Evolutionary conservation across 2,797 vertebrate species (phyloP), one percentile per base, ranked within the genome.

Genomic region (Brachymystax lenok): DNA sequence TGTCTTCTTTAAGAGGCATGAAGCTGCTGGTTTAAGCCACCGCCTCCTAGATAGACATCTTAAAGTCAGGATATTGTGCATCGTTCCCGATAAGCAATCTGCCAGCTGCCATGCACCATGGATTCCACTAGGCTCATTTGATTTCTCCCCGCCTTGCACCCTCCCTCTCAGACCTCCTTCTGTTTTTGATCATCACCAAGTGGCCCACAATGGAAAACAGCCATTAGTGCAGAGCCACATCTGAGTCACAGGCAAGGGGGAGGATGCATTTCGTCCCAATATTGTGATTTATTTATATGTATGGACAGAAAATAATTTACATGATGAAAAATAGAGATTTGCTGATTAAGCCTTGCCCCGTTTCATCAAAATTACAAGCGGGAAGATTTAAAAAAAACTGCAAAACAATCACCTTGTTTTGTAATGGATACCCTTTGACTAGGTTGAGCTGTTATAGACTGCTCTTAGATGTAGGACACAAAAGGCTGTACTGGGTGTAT

Each of bases 201-300:
- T 93, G 89, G 88, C 92, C 88, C 91, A 87, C 92, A 86, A 90
- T 82, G 86, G 84, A 93, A 94, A 94, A 93, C 92, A 93, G 88
- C 87, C 91, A 93, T 93, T 93, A 92, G 91, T 79, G 85, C 52
- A 13, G 71, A 89, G 87, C 91, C 91, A 92, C 91, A 92, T 93
- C 91, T 85, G 73, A 90, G 87, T 63, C 80, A 80, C 71, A 77
- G 76, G 73, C 64, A 71, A 77, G 76, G 59, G 35, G 56, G 77
- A 56, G 30, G 59, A 78, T 84, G 85, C 46, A 82, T 91, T 90
- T 89, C 85, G 80, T 82, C n/a, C 30, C 63, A 78, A 84, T 17
- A 77, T 78, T 80, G 84, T 83, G 86, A 89, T 90, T 88, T 91
- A 91, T 89, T 89, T 83, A 77, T 74, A 79, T 74, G 28, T 51